Conservation (phyloP, 1,140 invertebrate genomes). For the Nasonia vitripennis region DNA sequence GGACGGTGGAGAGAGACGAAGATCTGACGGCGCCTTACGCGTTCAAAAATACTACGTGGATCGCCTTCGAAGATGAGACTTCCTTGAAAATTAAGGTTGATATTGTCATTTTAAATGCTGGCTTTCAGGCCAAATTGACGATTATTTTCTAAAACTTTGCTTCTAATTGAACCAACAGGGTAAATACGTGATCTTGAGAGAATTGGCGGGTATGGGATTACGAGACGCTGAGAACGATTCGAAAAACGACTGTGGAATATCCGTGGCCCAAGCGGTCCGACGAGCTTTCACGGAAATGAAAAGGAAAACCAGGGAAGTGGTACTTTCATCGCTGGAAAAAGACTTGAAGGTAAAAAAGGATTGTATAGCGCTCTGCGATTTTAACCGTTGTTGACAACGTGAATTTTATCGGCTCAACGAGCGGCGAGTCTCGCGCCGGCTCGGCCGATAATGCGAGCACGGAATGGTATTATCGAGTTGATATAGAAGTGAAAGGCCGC, state of each 20-base stretch:
- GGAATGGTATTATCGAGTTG: background rate
- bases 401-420: background rate
- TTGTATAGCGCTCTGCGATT: background rate
- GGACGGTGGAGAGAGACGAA: conserved; percentile 87
- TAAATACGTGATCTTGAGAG: conserved; percentile 77
- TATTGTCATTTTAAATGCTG: conserved; percentile 16
- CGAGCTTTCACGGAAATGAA: conserved; percentile 72
- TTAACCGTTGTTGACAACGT: conserved; percentile 1
- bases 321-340: conserved; percentile 69
- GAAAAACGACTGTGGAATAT: conserved; percentile 64
- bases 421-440: background rate
- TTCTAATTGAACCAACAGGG: conserved; percentile 67
- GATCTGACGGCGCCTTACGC: conserved; percentile 87
- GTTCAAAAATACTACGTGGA: conserved; percentile 83
- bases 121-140: background rate
- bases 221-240: conserved; percentile 67
- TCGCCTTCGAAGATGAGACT: conserved; percentile 85
- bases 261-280: conserved; percentile 65
- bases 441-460: conserved; percentile 14
- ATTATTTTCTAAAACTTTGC: background rate
- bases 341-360: conserved; percentile 67
- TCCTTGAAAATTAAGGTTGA: conserved; percentile 83
- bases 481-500: conserved; percentile 20
- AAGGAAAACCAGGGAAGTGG: conserved; percentile 74
- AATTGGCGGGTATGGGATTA: conserved; percentile 76